Evolutionary conservation across 1,140 invertebrate genomes (phyloP).

Genomic region (Goniozus legneri): DNA sequence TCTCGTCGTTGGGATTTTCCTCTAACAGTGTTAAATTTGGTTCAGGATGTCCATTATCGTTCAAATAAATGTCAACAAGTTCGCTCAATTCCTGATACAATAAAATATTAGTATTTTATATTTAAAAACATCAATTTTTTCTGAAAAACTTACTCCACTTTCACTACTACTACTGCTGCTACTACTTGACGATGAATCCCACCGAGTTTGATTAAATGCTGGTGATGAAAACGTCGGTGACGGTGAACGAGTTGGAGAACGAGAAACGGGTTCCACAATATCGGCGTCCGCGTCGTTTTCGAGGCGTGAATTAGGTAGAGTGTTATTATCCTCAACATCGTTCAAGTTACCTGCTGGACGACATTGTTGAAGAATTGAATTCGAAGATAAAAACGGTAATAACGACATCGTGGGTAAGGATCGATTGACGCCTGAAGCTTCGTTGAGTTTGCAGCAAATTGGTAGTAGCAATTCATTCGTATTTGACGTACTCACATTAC

Average conservation of each 20-base stretch:
- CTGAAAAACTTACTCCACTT: slow-evolving; percentile 41
- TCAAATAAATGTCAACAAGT: slow-evolving; percentile 61
- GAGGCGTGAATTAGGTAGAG: too few species aligned
- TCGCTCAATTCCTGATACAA: slow-evolving; percentile 65
- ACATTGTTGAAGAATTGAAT: too few species aligned
- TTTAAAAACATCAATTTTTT: slow-evolving; percentile 1
- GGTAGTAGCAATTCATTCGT: too few species aligned
- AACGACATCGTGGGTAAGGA: too few species aligned
- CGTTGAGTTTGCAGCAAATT: too few species aligned
- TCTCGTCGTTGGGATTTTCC: slow-evolving; percentile 70
- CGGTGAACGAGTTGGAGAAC: slow-evolving; percentile 21
- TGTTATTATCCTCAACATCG: too few species aligned
- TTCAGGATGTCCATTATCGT: slow-evolving; percentile 53
- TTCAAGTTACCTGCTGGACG: too few species aligned
- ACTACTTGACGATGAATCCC: slow-evolving; percentile 47
- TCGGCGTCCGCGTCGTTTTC: too few species aligned
- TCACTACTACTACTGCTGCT: slow-evolving; percentile 35
- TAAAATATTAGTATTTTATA: slow-evolving; percentile 14
- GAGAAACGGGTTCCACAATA: too few species aligned
- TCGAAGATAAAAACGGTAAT: too few species aligned
- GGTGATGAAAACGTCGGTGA: slow-evolving; percentile 36
- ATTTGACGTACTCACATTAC: too few species aligned
- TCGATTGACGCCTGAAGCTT: too few species aligned
- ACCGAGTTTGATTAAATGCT: slow-evolving; percentile 35
- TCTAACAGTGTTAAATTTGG: slow-evolving; percentile 48